Evolutionary conservation across 2,888 invertebrate species (phyloP).

Genomic region (Clunio marinus): DNA sequence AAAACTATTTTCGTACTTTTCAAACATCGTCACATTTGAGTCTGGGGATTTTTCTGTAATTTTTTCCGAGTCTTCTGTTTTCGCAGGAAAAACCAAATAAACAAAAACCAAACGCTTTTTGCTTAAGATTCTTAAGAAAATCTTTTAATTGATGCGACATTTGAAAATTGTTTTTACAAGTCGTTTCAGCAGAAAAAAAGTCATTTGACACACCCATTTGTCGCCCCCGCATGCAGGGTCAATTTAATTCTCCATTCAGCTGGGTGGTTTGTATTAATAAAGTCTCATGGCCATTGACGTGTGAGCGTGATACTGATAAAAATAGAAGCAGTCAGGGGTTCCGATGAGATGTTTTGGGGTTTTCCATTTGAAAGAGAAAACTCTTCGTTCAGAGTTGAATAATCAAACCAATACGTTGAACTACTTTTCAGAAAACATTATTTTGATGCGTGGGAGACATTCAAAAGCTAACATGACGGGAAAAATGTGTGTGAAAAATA

Average conservation of each 20-base stretch:
- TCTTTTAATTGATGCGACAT: slow-evolving; percentile 8
- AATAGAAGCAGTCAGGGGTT: slow-evolving; percentile 1
- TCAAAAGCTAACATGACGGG: no score
- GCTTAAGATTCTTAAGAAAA: neutral
- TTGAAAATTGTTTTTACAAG: neutral
- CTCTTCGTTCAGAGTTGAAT: neutral
- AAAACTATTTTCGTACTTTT: slow-evolving; percentile 1
- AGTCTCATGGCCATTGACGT: neutral
- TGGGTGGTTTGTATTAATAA: neutral
- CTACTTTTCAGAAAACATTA: neutral
- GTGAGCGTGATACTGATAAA: neutral
- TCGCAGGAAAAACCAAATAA: slow-evolving; percentile 7
- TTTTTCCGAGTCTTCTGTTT: no score
- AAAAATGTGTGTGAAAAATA: neutral
- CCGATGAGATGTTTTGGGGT: neutral
- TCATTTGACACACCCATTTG: slow-evolving; percentile 10
- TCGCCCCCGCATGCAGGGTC: neutral
- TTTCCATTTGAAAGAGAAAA: no score
- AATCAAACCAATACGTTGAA: neutral
- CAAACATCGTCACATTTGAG: neutral
- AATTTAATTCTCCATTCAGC: neutral
- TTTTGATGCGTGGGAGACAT: neutral
- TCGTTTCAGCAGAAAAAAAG: neutral
- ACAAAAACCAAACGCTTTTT: slow-evolving; percentile 18
- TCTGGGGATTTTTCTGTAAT: neutral